Percentiles rank a stretch among this genome's conserved stretches.
Evolutionary conservation across 2,888 invertebrate genomes (phyloP).

Genomic region (Heteromyza rotundicornis): DNA sequence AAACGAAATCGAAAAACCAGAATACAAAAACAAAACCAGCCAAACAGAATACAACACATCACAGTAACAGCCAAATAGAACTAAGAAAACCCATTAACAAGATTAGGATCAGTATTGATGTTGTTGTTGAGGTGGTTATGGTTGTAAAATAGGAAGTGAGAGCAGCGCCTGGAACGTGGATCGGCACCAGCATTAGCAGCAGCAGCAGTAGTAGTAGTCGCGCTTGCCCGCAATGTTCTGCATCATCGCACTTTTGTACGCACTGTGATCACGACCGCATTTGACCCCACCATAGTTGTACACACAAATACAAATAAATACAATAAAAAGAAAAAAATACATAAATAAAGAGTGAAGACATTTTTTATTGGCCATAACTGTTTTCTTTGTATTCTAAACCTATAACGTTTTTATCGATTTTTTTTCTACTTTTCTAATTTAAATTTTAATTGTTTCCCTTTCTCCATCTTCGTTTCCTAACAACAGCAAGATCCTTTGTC

Average conservation of each 20-base stretch:
- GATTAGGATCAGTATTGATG: not conserved
- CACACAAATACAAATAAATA: slow-evolving; percentile 24
- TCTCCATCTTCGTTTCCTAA: slow-evolving; percentile 9
- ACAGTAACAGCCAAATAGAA: slow-evolving; percentile 20
- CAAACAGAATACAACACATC: slow-evolving; percentile 14
- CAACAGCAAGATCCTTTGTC: slow-evolving; percentile 92
- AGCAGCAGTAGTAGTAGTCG: too few relatives aligned
- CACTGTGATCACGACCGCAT: slow-evolving; percentile 24
- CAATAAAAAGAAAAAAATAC: slow-evolving; percentile 26
- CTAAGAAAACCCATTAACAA: slow-evolving; percentile 11
- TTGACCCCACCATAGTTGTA: not conserved
- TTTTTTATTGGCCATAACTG: not conserved
- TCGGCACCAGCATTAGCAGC: slow-evolving; percentile 20
- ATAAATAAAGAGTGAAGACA: not conserved
- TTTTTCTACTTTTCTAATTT: not conserved
- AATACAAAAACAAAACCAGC: slow-evolving; percentile 22
- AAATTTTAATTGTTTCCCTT: slow-evolving; percentile 10
- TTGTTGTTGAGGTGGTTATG: not conserved
- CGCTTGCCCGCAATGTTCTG: slow-evolving; percentile 41
- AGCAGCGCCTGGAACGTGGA: not conserved
- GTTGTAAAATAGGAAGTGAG: not conserved
- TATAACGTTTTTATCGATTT: not conserved
- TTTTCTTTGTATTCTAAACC: not conserved
- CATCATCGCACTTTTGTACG: slow-evolving; percentile 35
- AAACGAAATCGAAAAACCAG: slow-evolving; percentile 20